phyloP scores from a whole-genome alignment of 2,113 vertebrate species.

The Empidonax alnorum region DNA sequence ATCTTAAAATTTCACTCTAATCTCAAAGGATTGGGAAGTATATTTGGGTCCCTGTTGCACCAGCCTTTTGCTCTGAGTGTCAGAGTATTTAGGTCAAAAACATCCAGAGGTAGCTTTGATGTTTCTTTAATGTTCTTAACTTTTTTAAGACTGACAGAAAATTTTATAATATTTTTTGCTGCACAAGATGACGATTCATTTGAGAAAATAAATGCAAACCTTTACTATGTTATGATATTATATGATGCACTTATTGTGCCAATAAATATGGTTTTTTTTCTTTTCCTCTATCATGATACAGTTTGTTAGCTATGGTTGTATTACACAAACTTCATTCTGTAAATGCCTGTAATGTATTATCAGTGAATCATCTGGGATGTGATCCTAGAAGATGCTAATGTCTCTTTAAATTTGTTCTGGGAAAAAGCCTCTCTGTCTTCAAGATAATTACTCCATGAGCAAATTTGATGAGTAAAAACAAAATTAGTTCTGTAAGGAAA shows the following conservation, averaged over 20 bases:
- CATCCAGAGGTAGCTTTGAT: background rate
- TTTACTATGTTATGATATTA: background rate
- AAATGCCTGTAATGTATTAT: background rate
- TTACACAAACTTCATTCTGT: background rate
- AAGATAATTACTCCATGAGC: conserved; percentile 3
- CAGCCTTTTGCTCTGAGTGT: background rate
- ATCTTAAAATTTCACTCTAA: background rate
- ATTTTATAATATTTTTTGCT: background rate
- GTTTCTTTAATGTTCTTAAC: background rate
- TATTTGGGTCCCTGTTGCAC: background rate
- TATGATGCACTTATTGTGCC: background rate
- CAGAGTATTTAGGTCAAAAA: background rate
- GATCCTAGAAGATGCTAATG: background rate
- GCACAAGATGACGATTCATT: background rate
- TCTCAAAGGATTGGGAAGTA: background rate
- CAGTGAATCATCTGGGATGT: background rate
- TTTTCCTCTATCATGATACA: background rate
- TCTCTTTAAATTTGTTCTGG: conserved; percentile 8
- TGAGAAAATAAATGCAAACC: background rate
- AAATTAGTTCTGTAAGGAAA: background rate
- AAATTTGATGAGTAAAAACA: conserved; percentile 32
- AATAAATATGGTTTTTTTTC: conserved; percentile 32
- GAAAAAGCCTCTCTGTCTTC: background rate
- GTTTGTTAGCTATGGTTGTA: background rate
- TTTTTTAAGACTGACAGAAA: background rate